Evolutionary conservation across 2,888 invertebrate species (phyloP).

Genomic region (Nomada ruficornis): DNA sequence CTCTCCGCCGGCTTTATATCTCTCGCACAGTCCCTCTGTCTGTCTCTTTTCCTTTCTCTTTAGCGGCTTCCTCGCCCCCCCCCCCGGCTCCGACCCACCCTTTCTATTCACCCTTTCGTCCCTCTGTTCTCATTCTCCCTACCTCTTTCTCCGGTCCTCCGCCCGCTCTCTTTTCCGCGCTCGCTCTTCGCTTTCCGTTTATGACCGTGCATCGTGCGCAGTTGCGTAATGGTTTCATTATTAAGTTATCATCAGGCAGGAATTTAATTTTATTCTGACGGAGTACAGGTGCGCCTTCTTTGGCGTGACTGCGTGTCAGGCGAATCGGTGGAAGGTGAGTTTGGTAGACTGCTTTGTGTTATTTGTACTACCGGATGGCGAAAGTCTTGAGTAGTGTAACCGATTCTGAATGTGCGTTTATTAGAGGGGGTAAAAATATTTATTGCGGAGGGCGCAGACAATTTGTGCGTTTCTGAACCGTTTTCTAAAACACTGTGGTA

Average conservation of each 20-base stretch:
- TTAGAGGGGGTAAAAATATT: no score
- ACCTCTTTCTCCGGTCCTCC: slow-evolving; percentile 11
- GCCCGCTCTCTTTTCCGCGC: slow-evolving; percentile 24
- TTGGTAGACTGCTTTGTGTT: background rate
- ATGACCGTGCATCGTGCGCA: slow-evolving; percentile 65
- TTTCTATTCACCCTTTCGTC: slow-evolving; percentile 42
- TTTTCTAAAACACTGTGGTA: no score
- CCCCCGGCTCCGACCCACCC: slow-evolving; percentile 6
- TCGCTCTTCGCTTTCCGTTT: slow-evolving; percentile 63
- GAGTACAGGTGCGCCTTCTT: slow-evolving; percentile 56
- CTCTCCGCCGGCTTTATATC: slow-evolving; percentile 57
- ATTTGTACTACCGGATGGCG: background rate
- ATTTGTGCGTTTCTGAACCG: no score
- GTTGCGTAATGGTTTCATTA: slow-evolving; percentile 74
- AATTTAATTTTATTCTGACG: slow-evolving; percentile 74
- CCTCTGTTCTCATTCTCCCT: slow-evolving; percentile 42
- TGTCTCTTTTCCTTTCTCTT: slow-evolving; percentile 55
- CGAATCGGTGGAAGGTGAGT: background rate
- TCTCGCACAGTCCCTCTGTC: slow-evolving; percentile 55
- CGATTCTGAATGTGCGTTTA: no score
- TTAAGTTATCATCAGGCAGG: slow-evolving; percentile 70
- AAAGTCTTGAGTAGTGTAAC: background rate
- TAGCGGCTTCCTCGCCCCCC: slow-evolving; percentile 30
- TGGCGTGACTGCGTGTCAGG: background rate
- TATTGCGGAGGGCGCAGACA: no score